Base-by-base conservation (phyloP, 2,888 invertebrate genomes). In the Leptinotarsa haldemani region DNA sequence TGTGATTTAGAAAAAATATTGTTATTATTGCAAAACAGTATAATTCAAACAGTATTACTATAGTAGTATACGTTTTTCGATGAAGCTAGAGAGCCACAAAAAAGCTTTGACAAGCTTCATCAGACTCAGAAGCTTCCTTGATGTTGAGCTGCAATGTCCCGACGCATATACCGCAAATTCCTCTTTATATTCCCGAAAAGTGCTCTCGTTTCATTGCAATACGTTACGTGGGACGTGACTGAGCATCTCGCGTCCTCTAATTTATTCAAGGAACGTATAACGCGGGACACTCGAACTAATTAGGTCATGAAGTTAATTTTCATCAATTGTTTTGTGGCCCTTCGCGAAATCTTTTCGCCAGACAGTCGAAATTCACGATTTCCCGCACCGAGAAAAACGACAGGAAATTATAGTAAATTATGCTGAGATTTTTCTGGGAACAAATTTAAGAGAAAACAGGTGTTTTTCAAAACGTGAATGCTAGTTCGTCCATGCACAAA, bases 291-390 rank as follows among this genome's bases (percentile, higher is more conserved):
- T 61, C 61, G 18, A 40, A n/a, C 40, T 61, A 61, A 61, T 61
- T 61, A 61, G 61, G 61, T 61, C 61, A 40, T 61, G 61, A 40
- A 61, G 61, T 40, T 61, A 18, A 61, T 61, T 61, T 61, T 30
- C 61, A 61, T 61, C 61, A 40, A 61, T 61, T 61, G 40, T 61
- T 61, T 56, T 56, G 56, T 22, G 25, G n/a, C 22, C 22, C 18
- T 18, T 7, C 40, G n/a, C 30, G 12, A 61, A 61, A 30, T 30
- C 40, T 61, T 61, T 61, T 7, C 9, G 61, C 61, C n/a, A 30
- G 58, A 16, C 30, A 61, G 18, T 61, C 3, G 40, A 61, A 30
- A 5, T 40, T 61, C 40, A 40, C 40, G 61, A 61, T 5, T 9
- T 61, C n/a, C 61, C 4, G 15, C 5, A 58, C 16, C 15, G 16